Evolutionary conservation across 2,113 vertebrate genomes (phyloP).

Genomic region (Oreochromis niloticus): DNA sequence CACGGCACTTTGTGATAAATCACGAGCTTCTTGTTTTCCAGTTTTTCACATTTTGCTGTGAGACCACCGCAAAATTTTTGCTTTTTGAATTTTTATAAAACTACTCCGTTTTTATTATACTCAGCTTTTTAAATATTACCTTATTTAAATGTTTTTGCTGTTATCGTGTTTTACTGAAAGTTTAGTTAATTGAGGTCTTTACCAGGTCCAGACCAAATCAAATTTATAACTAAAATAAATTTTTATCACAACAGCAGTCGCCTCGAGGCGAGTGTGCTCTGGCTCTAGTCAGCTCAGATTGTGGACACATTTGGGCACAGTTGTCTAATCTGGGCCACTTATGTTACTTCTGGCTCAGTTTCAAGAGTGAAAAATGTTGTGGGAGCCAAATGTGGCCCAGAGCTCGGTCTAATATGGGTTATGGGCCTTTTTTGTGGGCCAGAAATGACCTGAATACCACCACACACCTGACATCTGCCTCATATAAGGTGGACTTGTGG

Average conservation of each 20-base stretch:
- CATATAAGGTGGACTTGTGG: background rate
- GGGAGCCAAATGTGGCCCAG: background rate
- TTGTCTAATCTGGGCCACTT: background rate
- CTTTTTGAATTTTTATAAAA: background rate
- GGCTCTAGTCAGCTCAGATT: background rate
- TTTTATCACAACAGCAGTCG: background rate
- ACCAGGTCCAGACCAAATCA: background rate
- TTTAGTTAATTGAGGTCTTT: background rate
- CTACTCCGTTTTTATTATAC: background rate
- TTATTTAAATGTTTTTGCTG: background rate
- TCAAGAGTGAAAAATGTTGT: background rate
- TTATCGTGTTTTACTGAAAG: background rate
- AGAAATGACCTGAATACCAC: background rate
- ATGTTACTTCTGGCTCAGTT: background rate
- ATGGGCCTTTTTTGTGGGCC: background rate
- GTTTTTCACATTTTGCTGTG: background rate
- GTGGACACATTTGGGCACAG: background rate
- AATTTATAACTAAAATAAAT: background rate
- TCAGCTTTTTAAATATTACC: background rate
- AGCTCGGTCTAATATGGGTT: background rate
- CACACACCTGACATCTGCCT: background rate
- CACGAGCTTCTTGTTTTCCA: background rate
- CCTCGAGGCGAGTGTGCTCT: background rate
- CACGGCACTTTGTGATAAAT: background rate
- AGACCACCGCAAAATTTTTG: background rate